Evolutionary conservation across 2,797 vertebrate species (phyloP), one percentile per base, ranked within the genome.

Genomic region (Smutsia gigantea): DNA sequence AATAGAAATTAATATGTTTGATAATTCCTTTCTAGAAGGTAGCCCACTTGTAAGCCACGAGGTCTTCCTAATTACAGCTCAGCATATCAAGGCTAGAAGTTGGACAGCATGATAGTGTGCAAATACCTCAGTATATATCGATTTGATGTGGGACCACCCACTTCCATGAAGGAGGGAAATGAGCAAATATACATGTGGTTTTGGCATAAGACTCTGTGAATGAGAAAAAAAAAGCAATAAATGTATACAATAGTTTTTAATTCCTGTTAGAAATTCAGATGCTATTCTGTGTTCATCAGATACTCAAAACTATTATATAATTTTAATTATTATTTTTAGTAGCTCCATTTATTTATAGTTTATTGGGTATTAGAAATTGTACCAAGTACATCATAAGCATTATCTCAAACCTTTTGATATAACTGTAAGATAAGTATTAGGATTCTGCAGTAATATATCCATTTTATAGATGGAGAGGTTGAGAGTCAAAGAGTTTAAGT

Each of bases 181-280:
- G 39, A 51, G 8, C 37, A 88, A 91, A 68, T 4, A 29, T 29
- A 64, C 2, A 53, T 5, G 42, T 2, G 25, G 10, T 27, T 78
- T 88, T 71, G 34, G 27, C 34, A 63, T 21, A 74, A 92, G 34
- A 95, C 69, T 66, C 19, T 88, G 1, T 61, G 39, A 95, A 79
- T 93, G 34, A 72, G 49, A 37, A 61, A 69, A 59, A 46, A 63
- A 29, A 27, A 81, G 59, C 18, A 87, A 55, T 42, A 10, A 49
- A 75, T 59, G 4, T 69, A 55, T 57, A 55, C 89, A 89, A 37
- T 83, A 34, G 71, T 49, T 59, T n/a, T 88, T 77, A 42, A 63
- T 93, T 86, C 51, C 27, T 92, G 0, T 89, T 17, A 87, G 29
- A 49, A 92, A 94, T 93, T 96, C 55, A 75, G 7, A 74, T 49